Base-by-base conservation (phyloP, 2,888 invertebrate genomes). In the Philereme vetulata region DNA sequence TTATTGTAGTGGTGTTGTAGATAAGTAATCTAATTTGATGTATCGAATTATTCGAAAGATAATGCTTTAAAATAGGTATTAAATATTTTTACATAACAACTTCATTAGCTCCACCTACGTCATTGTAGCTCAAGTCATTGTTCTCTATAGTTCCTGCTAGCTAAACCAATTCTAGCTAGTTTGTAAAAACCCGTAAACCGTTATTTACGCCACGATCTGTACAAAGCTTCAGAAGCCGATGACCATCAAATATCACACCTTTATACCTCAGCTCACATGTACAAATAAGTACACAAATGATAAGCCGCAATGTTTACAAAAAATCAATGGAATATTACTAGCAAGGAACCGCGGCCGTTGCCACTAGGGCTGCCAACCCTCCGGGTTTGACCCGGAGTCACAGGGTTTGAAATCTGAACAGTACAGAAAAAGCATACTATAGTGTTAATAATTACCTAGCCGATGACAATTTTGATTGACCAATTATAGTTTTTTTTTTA, bases 261-360 rank as follows among this genome's bases (percentile, higher is more conserved):
- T 68, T 77, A 76, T 72, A 74, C 77, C 71, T 35, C 67, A 59
- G 59, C 73, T 68, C 60, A 71, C 56, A 68, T 73, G 68, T 69
- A 64, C 74, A 75, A 74, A 76, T 68, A 72, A 72, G 66, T 64
- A 59, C 75, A 77, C 72, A 78, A 49, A 7, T 38, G 49, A 77
- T 70, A 72, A 70, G 68, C 72, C 66, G 74, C 66, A 61, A 72
- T 75, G 75, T 78, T 79, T 77, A 83, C 86, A 86, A 80, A 86
- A 80, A 76, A 78, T 72, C 80, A 82, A 78, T 84, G 88, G 88
- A 89, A 88, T 86, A 85, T 82, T 85, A 81, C 88, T 75, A 77
- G 76, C 72, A 70, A 62, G 66, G 68, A 64, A 70, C 64, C 64
- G 62, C 70, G 68, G 66, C 66, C 69, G 68, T 72, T 68, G 68